Evolutionary conservation across 2,888 invertebrate species (phyloP).

Genomic region (Silvanus unidentatus): DNA sequence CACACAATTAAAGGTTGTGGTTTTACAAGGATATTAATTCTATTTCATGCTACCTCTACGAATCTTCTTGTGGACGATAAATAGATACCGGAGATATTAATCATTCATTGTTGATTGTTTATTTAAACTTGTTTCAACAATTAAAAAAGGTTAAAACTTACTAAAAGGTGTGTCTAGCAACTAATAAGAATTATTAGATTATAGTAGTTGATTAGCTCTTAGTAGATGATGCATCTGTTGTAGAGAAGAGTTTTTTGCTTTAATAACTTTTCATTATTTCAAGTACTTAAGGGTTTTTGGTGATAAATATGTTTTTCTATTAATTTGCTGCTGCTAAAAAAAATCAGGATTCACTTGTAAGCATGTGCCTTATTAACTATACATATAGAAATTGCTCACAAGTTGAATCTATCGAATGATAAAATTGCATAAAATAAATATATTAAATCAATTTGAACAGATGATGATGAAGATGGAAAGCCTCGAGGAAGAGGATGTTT

Average conservation of each 20-base stretch:
- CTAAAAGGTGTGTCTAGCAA: constrained; percentile 24
- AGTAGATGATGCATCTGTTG: constrained; percentile 17
- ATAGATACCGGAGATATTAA: constrained; percentile 46
- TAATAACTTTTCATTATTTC: constrained; percentile 4
- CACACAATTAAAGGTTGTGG: constrained; percentile 16
- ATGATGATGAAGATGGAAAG: constrained; percentile 55
- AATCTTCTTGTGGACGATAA: constrained; percentile 17
- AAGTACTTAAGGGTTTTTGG: constrained; percentile 8
- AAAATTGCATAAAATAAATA: too few relatives aligned
- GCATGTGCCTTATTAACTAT: too few relatives aligned
- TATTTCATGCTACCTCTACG: constrained; percentile 38
- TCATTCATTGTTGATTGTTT: constrained; percentile 44
- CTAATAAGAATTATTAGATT: constrained; percentile 20
- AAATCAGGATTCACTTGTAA: too few relatives aligned
- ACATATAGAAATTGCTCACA: too few relatives aligned
- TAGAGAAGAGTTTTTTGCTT: constrained; percentile 3
- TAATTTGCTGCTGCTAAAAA: too few relatives aligned
- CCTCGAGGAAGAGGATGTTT: constrained; percentile 62
- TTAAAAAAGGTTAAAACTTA: constrained; percentile 13
- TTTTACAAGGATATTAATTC: constrained; percentile 18
- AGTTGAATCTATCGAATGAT: too few relatives aligned
- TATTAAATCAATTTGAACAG: too few relatives aligned
- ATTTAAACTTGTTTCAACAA: constrained; percentile 12
- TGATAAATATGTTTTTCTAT: neutral
- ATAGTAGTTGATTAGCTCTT: constrained; percentile 10